A percentile compares a stretch with the other conserved stretches of the same genome.
Conservation (phyloP, 1,140 invertebrate genomes). For the Ectropis grisescens region DNA sequence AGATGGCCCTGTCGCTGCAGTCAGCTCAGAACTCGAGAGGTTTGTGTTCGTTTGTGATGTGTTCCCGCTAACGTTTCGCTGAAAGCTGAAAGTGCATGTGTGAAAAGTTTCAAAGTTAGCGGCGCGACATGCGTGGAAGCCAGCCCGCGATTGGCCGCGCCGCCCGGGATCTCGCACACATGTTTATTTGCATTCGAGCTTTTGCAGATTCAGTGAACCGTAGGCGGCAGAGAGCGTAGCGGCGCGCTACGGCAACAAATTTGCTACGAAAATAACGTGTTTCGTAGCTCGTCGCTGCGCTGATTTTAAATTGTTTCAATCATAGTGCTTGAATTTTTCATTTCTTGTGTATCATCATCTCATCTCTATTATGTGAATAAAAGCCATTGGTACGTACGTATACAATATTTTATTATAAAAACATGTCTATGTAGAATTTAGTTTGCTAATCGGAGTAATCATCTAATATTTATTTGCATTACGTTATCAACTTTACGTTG, state of each 20-base stretch:
- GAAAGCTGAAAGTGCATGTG: conserved; percentile 30
- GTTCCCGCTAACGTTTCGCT: conserved; percentile 13
- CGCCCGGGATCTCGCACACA: conserved; percentile 37
- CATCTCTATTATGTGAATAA: no score
- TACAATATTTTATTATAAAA: no score
- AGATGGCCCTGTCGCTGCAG: conserved; percentile 67
- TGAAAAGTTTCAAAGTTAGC: conserved; percentile 57
- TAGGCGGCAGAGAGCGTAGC: conserved; percentile 43
- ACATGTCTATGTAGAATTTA: no score
- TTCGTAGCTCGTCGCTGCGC: conserved; percentile 23
- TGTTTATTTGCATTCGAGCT: conserved; percentile 62
- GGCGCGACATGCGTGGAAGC: conserved; percentile 46
- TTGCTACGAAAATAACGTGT: conserved; percentile 15
- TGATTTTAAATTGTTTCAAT: no score
- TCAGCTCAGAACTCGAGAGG: conserved; percentile 63
- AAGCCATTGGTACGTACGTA: no score
- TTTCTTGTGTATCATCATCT: no score
- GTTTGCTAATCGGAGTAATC: no score
- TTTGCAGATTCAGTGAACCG: conserved; percentile 63
- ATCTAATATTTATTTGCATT: no score
- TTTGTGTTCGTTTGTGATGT: conserved; percentile 30
- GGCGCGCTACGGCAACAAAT: conserved; percentile 29
- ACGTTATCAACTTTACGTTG: no score
- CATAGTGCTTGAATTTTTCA: no score
- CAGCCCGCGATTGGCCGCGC: conserved; percentile 41